Evolutionary conservation across 2,797 vertebrate genomes (phyloP).

Genomic region (Halcyon smyrnensis): DNA sequence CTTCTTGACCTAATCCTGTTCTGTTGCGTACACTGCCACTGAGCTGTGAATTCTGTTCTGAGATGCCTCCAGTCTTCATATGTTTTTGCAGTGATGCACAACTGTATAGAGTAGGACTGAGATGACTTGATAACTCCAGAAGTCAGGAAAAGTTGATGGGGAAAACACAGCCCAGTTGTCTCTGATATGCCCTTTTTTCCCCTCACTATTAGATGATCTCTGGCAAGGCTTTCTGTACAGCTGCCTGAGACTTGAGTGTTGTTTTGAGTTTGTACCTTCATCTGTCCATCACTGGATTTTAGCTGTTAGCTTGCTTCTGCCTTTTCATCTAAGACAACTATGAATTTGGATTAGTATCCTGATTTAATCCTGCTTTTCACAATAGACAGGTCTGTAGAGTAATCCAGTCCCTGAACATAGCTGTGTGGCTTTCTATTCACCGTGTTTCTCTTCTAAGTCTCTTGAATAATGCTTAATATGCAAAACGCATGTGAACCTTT

Average conservation of each 20-base stretch:
- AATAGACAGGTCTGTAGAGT: background rate
- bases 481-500: background rate
- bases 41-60: background rate
- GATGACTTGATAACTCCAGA: background rate
- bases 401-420: background rate
- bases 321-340: background rate
- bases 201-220: background rate
- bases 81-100: background rate
- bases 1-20: background rate
- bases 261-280: background rate
- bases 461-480: background rate
- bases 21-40: background rate
- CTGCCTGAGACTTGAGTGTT: background rate
- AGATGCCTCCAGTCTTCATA: background rate
- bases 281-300: background rate
- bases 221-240: background rate
- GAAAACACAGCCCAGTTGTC: background rate
- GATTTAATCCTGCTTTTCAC: background rate
- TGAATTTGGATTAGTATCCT: background rate
- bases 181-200: background rate
- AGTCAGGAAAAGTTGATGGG: background rate
- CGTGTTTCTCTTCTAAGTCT: background rate
- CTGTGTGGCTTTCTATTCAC: background rate
- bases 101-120: background rate
- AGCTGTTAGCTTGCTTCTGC: background rate